Conservation (phyloP, 2,113 vertebrate species). For the Hemiscyllium ocellatum region DNA sequence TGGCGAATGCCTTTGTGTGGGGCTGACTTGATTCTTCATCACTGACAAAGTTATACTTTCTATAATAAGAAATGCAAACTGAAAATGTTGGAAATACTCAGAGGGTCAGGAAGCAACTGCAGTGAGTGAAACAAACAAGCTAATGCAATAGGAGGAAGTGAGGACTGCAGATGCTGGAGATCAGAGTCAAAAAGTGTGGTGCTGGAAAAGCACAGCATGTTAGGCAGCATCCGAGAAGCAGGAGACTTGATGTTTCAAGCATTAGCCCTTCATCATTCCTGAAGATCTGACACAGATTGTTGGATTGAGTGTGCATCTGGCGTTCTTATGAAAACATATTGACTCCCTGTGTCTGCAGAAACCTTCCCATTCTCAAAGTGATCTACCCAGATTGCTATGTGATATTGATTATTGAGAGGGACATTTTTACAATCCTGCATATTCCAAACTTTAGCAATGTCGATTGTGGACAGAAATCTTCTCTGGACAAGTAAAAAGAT, state of each 20-base stretch:
- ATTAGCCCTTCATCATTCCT: too few species aligned
- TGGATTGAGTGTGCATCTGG: not conserved
- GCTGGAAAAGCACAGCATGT: too few species aligned
- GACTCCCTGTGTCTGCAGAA: not conserved
- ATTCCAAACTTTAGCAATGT: too few species aligned
- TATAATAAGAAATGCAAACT: too few species aligned
- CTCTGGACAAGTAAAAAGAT: not conserved
- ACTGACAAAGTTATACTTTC: not conserved
- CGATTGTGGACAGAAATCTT: not conserved
- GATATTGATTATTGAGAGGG: not conserved
- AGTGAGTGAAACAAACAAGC: too few species aligned
- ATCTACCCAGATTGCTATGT: not conserved
- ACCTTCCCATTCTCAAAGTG: not conserved
- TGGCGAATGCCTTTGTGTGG: not conserved
- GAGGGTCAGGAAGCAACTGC: too few species aligned
- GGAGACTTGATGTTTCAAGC: too few species aligned
- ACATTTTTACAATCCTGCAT: not conserved
- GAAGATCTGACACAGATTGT: not conserved
- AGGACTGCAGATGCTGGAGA: too few species aligned
- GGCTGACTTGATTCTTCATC: not conserved
- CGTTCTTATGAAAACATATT: not conserved
- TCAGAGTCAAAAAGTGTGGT: too few species aligned
- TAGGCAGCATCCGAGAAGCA: too few species aligned
- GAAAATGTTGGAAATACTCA: too few species aligned
- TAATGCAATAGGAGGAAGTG: too few species aligned